phyloP scores from a whole-genome alignment of 2,888 invertebrate species.

The Euclidia mi region DNA sequence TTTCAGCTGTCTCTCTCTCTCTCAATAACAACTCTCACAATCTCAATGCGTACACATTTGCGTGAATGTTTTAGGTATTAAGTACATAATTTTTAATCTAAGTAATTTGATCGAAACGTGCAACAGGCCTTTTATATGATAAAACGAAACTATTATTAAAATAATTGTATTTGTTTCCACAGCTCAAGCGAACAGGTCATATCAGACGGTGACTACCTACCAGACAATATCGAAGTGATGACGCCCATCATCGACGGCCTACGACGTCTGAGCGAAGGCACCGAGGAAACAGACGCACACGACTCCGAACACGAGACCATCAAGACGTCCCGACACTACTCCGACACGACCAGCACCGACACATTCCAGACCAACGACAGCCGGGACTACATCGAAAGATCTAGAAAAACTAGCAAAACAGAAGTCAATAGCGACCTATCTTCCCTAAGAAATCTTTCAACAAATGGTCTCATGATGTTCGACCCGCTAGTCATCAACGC shows the following conservation, averaged over 20 bases:
- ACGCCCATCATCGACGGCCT: slow-evolving; percentile 85
- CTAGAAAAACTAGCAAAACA: slow-evolving; percentile 77
- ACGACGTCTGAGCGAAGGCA: slow-evolving; percentile 71
- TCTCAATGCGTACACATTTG: too few relatives aligned
- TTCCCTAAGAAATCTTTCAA: slow-evolving; percentile 82
- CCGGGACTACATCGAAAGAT: slow-evolving; percentile 57
- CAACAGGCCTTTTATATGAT: too few relatives aligned
- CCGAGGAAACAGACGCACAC: slow-evolving; percentile 63
- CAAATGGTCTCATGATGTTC: slow-evolving; percentile 86
- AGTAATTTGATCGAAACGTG: too few relatives aligned
- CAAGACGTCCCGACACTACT: slow-evolving; percentile 47
- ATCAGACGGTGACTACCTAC: slow-evolving; percentile 83
- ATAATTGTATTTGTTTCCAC: slow-evolving; percentile 35
- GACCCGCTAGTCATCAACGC: slow-evolving; percentile 86
- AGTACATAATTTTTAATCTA: too few relatives aligned
- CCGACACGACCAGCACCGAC: slow-evolving; percentile 71
- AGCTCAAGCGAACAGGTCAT: slow-evolving; percentile 82
- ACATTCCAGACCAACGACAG: slow-evolving; percentile 77
- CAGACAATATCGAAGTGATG: slow-evolving; percentile 87
- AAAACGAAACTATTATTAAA: too few relatives aligned
- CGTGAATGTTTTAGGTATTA: too few relatives aligned
- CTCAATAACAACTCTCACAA: too few relatives aligned
- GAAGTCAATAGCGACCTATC: slow-evolving; percentile 77
- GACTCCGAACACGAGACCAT: slow-evolving; percentile 56
- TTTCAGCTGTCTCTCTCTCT: too few relatives aligned